phyloP scores from a whole-genome alignment of 2,113 vertebrate species.

The Callopanchax toddi region DNA sequence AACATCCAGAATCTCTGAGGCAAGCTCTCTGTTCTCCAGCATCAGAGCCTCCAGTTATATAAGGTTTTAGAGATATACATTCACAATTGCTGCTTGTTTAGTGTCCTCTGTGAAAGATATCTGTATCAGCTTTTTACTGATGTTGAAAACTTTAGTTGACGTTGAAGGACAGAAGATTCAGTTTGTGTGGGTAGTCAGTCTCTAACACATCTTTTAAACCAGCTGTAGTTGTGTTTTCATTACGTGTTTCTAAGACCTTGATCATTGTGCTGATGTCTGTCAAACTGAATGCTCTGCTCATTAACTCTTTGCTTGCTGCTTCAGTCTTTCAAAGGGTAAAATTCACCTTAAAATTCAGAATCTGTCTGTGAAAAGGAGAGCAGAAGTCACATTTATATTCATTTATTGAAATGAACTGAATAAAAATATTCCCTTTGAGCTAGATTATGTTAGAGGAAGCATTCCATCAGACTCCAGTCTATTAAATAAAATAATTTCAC shows the following conservation, averaged over 20 bases:
- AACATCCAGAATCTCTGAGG: too few relatives aligned
- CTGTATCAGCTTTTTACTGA: too few relatives aligned
- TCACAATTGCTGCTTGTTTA: neutral
- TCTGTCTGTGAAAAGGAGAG: neutral
- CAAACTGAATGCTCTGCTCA: slow-evolving; percentile 28
- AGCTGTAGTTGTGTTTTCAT: neutral
- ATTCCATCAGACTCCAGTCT: too few relatives aligned
- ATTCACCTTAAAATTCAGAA: neutral
- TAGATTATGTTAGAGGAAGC: too few relatives aligned
- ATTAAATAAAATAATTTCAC: too few relatives aligned
- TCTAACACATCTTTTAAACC: slow-evolving; percentile 13
- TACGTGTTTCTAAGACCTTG: slow-evolving; percentile 24
- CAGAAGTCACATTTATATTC: neutral
- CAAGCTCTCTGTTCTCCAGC: too few relatives aligned
- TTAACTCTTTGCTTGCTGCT: neutral
- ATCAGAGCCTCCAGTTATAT: too few relatives aligned
- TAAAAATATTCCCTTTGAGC: neutral
- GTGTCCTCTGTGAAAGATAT: neutral
- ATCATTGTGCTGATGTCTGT: slow-evolving; percentile 42
- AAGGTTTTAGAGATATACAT: too few relatives aligned
- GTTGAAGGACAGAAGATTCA: neutral
- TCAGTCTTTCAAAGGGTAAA: neutral
- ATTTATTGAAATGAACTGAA: neutral
- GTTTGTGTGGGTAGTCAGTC: neutral
- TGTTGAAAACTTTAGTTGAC: neutral